Evolutionary conservation across 2,797 vertebrate genomes (phyloP), one percentile per base, ranked within the genome.

Genomic region (Sebastes paucispinis): DNA sequence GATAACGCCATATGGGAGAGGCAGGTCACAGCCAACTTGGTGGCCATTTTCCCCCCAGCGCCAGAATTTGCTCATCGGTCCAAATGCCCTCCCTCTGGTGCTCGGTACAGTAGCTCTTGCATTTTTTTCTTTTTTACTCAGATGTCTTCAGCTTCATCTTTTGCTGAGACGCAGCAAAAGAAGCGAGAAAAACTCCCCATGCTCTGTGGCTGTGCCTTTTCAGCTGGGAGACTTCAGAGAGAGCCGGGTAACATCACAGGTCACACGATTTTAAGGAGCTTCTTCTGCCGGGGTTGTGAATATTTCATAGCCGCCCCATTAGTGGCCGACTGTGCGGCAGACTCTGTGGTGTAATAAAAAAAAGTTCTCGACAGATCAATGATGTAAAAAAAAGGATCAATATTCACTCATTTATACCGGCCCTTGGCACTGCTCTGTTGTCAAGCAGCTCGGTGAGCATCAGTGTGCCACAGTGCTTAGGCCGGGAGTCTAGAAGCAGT

Each of bases 1-100:
- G 95, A 95, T 80, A 85, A 82, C 92, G 78, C 92, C 95, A 95
- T 95, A 95, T 95, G 95, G 89, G 91, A 85, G 85, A 82, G 69
- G 81, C 86, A 70, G 84, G 88, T 80, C 87, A 80, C 27, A 84
- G 93, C 92, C 93, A 93, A 89, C 86, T 85, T 76, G 69, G 82
- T 85, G 90, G 82, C 79, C 86, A 69, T 90, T 87, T 87, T 80
- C 27, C 88, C 80, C 79, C 79, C 20, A 16, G 77, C 60, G 77
- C 80, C 85, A 90, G 79, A 84, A 90, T 87, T 84, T 88, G 86
- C 83, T 88, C 84, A 80, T 75, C 62, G 54, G 75, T 74, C 88
- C 90, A 84, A 89, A 85, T 66, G 75, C 86, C 87, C 86, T 86
- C 86, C 85, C 86, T 80, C 83, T 64, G 36, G 67, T 80, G 72